Base-by-base conservation (phyloP, 1,140 invertebrate species). In the Macrotrachela quadricornifera region DNA sequence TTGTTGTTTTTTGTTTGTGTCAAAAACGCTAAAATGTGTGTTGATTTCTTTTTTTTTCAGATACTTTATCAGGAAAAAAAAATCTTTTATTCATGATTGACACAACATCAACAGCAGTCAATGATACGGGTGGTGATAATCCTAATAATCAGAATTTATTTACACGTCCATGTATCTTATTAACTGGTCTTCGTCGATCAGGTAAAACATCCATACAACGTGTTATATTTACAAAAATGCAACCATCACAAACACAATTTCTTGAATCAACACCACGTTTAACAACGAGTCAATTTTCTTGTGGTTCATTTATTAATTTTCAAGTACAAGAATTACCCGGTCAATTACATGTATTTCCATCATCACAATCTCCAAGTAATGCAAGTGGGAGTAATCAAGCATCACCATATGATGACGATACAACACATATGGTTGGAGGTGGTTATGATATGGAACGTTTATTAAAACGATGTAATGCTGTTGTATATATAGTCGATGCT, bases 151-250 rank as follows among this genome's bases (percentile, higher is more conserved):
- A 30, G 8, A 30, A 30, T 4, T 4, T 8, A 30, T 4, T 30
- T 30, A 30, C 2, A 42, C 41, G 41, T 4, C 53, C 53, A 18
- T 13, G 46, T 6, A 49, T 54, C 1, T 17, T 54, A 4, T 46
- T 54, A 16, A 54, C 48, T 46, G 53, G 53, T 37, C 30, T 54
- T 13, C 42, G 51, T 40, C 46, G 46, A 44, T 95, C 90, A 69
- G 94, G 94, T 54, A 99, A 99, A 72, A 95, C 91, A n/a, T 97
- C 92, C 2, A 99, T 99, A 64, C 86, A 95, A 68, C 97, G 97
- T 76, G 94, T 99, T 10, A 92, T 99, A 13, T 99, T 99, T 72
- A 91, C 97, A 64, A 97, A 99, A 75, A 96, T 97, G 85, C 92
- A 90, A 12, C 94, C 94, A 10, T 97, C 96, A 73, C 92, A 99